Conservation (phyloP, 2,113 vertebrate species). For the Psilopsiagon aymara region DNA sequence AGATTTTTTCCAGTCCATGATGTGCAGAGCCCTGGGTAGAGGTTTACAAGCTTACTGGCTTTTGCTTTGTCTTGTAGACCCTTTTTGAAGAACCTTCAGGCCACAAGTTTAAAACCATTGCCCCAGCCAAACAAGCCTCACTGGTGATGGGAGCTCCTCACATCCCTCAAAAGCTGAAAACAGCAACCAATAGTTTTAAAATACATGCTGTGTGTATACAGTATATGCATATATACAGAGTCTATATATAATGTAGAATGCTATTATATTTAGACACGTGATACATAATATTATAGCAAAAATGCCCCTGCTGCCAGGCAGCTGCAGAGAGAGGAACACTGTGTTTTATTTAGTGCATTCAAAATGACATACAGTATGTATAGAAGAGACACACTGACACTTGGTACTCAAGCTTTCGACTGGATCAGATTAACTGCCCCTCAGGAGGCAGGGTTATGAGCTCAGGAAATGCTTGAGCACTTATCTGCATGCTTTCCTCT, state of each 20-base stretch:
- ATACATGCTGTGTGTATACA: not conserved
- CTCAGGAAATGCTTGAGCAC: constrained; percentile 43
- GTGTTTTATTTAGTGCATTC: not conserved
- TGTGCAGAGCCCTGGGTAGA: not conserved
- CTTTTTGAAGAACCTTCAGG: not conserved
- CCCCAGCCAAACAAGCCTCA: not conserved
- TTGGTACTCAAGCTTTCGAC: not conserved
- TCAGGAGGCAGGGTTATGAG: not conserved
- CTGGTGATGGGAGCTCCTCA: not conserved
- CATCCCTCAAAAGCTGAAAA: not conserved
- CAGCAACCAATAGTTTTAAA: not conserved
- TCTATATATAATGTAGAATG: not conserved
- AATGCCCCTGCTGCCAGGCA: not conserved
- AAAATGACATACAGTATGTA: not conserved
- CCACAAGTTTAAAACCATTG: not conserved
- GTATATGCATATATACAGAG: not conserved
- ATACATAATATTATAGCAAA: not conserved
- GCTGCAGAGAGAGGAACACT: not conserved
- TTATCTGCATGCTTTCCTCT: constrained; percentile 3
- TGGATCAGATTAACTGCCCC: not conserved
- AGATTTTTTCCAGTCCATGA: not conserved
- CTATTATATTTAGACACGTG: not conserved
- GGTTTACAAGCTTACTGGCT: not conserved
- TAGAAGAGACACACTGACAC: not conserved
- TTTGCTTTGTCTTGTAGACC: not conserved